A percentile compares a stretch with the other conserved stretches of the same genome.
phyloP scores from a whole-genome alignment of 2,888 invertebrate species.

The Pseudanteris insignis region DNA sequence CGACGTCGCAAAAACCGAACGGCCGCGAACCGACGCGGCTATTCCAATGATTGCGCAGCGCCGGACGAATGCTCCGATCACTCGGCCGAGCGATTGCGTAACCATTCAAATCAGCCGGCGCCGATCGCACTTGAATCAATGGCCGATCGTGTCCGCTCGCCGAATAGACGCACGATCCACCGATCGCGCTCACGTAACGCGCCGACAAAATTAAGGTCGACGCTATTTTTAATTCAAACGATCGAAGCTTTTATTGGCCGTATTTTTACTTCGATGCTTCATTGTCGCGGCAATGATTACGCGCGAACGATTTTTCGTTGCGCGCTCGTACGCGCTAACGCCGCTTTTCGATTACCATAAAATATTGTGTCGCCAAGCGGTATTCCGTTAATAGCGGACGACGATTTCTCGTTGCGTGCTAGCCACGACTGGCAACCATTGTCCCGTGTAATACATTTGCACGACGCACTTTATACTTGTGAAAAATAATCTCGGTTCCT shows the following conservation, averaged over 20 bases:
- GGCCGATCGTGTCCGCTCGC: conserved; percentile 12
- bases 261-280: conserved; percentile 6
- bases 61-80: no score
- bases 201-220: conserved; percentile 16
- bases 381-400: no score
- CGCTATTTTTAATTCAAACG: conserved; percentile 26
- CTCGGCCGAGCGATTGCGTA: conserved; percentile 10
- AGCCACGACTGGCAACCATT: no score
- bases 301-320: conserved; percentile 1
- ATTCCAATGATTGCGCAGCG: no score
- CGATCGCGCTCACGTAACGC: conserved; percentile 21
- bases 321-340: not conserved
- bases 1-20: not conserved
- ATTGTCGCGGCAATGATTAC: not conserved
- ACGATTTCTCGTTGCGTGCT: no score
- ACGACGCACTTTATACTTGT: no score
- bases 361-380: no score
- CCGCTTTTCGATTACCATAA: no score
- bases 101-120: conserved; percentile 6
- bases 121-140: conserved; percentile 16
- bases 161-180: no score
- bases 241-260: conserved; percentile 20
- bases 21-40: not conserved
- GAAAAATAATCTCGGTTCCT: no score
- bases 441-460: no score